Evolutionary conservation across 2,797 vertebrate species (phyloP).

Genomic region (Pipistrellus kuhlii): DNA sequence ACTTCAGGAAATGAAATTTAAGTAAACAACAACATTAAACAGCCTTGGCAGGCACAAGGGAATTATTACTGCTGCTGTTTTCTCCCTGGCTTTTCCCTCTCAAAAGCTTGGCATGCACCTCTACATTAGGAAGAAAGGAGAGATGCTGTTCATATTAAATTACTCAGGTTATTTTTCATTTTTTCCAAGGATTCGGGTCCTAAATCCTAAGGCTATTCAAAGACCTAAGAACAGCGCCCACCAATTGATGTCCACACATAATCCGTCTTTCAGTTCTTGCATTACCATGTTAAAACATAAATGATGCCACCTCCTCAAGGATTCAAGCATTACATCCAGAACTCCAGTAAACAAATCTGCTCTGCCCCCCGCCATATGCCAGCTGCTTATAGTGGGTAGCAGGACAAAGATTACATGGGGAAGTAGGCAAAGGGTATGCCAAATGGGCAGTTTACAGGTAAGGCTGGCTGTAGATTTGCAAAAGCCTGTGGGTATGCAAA

Average conservation of each 20-base stretch:
- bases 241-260: slow-evolving; percentile 42
- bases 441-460: no score
- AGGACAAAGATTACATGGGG: no score
- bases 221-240: slow-evolving; percentile 9
- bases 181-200: slow-evolving; percentile 48
- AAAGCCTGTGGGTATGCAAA: no score
- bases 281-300: slow-evolving; percentile 1
- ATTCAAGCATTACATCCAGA: neutral
- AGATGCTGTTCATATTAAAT: slow-evolving; percentile 63
- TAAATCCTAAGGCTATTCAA: slow-evolving; percentile 65
- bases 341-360: slow-evolving; percentile 33
- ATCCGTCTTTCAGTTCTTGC: slow-evolving; percentile 9
- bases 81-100: slow-evolving; percentile 37
- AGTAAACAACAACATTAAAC: slow-evolving; percentile 72
- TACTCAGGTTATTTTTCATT: slow-evolving; percentile 56
- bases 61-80: slow-evolving; percentile 31
- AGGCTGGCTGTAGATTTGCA: no score
- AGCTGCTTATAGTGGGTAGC: no score
- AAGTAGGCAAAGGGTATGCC: no score
- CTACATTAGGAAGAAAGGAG: slow-evolving; percentile 53
- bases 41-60: slow-evolving; percentile 57
- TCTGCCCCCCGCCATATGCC: no score
- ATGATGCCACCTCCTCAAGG: slow-evolving; percentile 18
- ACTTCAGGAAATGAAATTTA: slow-evolving; percentile 73
- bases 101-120: slow-evolving; percentile 50